These are phyloP conservation scores for Linnaemya vulpina DNA, from an alignment of 2,888 invertebrate genomes.

Conservation along the genomic window DNA sequence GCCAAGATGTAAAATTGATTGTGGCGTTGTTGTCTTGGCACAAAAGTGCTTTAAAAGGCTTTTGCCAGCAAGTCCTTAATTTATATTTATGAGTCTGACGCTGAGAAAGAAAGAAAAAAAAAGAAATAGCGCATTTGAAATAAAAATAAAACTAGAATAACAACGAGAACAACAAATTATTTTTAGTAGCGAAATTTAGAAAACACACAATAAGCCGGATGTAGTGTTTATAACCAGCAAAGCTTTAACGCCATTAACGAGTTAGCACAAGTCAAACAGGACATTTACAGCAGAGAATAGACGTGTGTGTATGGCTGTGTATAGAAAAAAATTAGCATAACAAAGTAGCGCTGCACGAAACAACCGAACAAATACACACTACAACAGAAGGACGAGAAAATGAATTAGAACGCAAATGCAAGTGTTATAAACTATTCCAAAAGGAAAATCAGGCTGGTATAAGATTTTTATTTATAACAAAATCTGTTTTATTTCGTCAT, in stretches of 20 bases:
- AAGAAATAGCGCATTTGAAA: constrained; percentile 25
- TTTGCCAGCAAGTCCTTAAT: constrained; percentile 46
- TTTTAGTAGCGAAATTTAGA: constrained; percentile 37
- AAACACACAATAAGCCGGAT: constrained; percentile 59
- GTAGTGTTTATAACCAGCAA: constrained; percentile 63
- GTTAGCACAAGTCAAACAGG: constrained; percentile 51
- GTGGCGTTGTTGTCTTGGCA: constrained; percentile 43
- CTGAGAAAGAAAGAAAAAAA: constrained; percentile 32
- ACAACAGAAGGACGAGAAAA: not conserved
- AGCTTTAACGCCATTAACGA: constrained; percentile 60
- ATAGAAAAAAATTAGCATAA: constrained; percentile 36
- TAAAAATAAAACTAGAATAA: constrained; percentile 27
- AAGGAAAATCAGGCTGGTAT: not conserved
- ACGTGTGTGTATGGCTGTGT: not conserved
- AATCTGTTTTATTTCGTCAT: constrained; percentile 61
- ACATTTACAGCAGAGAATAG: constrained; percentile 28
- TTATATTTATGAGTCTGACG: constrained; percentile 59
- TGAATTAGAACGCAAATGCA: not conserved
- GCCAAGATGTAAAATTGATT: constrained; percentile 53
- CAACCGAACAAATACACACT: not conserved
- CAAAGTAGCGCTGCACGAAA: constrained; percentile 22
- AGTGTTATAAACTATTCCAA: not conserved
- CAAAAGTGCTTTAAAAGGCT: constrained; percentile 37
- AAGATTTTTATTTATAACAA: constrained; percentile 38
- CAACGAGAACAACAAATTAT: constrained; percentile 25